Evolutionary conservation across 2,888 invertebrate genomes (phyloP).

Genomic region (Coenonympha arcania): DNA sequence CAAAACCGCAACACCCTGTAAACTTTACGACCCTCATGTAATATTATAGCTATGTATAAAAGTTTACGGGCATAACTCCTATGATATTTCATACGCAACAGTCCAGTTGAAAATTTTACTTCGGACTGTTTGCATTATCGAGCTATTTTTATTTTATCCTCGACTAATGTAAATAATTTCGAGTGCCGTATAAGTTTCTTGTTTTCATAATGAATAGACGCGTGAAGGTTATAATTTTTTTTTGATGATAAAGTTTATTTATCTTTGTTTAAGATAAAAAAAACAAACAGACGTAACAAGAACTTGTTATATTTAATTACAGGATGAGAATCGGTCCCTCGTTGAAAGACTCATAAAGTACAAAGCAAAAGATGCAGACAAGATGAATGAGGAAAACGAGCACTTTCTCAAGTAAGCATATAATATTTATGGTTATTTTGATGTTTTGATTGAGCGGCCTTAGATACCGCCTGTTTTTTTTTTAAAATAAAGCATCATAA

Average conservation of each 20-base stretch:
- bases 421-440: conserved; percentile 7
- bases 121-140: conserved; percentile 30
- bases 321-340: conserved; percentile 90
- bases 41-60: conserved; percentile 53
- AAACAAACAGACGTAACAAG: not conserved
- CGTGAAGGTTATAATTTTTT: conserved; percentile 17
- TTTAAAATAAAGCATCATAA: conserved; percentile 1
- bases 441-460: conserved; percentile 3
- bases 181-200: not conserved
- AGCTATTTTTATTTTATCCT: conserved; percentile 1
- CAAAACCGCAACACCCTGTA: conserved; percentile 51
- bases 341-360: conserved; percentile 91
- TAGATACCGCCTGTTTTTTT: conserved; percentile 5
- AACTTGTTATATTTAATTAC: conserved; percentile 47
- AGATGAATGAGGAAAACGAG: conserved; percentile 97
- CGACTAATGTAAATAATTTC: conserved; percentile 2
- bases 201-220: conserved; percentile 15
- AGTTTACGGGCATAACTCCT: conserved; percentile 45
- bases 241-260: not conserved
- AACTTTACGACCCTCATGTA: conserved; percentile 56
- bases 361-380: conserved; percentile 95
- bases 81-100: conserved; percentile 50
- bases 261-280: not conserved
- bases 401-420: conserved; percentile 86
- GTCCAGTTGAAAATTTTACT: conserved; percentile 45